Evolutionary conservation across 2,113 vertebrate species (phyloP), one percentile per base, ranked within the genome.

Genomic region (Psettodes erumei): DNA sequence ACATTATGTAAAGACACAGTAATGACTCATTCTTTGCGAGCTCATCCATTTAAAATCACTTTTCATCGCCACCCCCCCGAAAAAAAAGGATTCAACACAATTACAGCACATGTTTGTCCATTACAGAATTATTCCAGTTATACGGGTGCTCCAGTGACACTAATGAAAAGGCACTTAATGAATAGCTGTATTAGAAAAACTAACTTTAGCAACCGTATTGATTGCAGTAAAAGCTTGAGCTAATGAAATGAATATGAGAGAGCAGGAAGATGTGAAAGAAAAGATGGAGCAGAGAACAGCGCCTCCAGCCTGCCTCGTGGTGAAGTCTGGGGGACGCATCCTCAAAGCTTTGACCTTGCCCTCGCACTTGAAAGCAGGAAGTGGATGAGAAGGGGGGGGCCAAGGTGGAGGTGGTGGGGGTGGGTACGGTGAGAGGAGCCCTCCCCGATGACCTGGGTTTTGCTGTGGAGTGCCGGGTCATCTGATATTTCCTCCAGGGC

Each of bases 401-500:
- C n/a, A n/a, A n/a, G n/a, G n/a, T n/a, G n/a, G n/a, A n/a, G n/a
- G n/a, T n/a, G n/a, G n/a, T n/a, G 19, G 75, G 70, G 77, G 78
- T 47, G 81, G 85, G 65, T 77, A 72, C 9, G 42, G 83, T 72
- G 89, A 90, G 80, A 86, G 86, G 88, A 92, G 89, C 77, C 84
- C 88, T 89, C 90, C 87, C 89, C 48, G 84, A 85, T 91, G 90
- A 90, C 88, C 90, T 83, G 90, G 88, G 86, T 88, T 88, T 91
- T 82, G 77, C 84, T 84, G 85, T 82, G 66, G 83, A 88, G 88
- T 84, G 88, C 83, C 88, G 85, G 93, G 93, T 93, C 92, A 94
- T 93, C 85, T 80, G 92, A 94, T 94, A 93, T 92, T 93, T 94
- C 93, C 93, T 93, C 86, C 92, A 93, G 93, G 92, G 89, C 90